These are phyloP conservation scores for Palythoa grandis DNA, from an alignment of 92 coral and sea anemone genomes.

Conservation along the genomic window DNA sequence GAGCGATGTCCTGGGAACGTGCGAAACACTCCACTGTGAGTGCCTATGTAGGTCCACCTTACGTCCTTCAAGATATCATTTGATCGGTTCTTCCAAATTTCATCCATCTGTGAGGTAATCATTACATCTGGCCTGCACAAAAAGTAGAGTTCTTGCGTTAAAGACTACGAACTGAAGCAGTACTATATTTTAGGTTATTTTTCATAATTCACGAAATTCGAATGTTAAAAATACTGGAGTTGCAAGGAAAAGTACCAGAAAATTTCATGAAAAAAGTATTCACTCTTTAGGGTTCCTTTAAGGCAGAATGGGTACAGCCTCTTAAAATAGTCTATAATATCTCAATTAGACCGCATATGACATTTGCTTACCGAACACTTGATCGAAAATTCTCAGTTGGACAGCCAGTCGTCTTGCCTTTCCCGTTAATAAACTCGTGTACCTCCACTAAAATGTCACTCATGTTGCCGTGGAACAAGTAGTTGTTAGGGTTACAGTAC, in stretches of 20 bases:
- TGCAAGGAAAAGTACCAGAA: too few relatives aligned
- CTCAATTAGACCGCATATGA: too few relatives aligned
- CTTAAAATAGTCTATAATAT: too few relatives aligned
- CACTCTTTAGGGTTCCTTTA: too few relatives aligned
- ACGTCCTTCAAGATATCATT: conserved; percentile 87
- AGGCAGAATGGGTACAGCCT: too few relatives aligned
- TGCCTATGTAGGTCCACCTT: conserved; percentile 95
- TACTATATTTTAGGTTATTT: too few relatives aligned
- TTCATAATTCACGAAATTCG: too few relatives aligned
- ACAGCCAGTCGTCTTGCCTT: conserved; percentile 71
- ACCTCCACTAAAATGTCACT: conserved; percentile 78
- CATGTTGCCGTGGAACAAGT: conserved; percentile 80
- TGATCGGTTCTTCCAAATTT: conserved; percentile 73
- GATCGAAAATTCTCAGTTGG: conserved; percentile 69
- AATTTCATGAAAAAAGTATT: too few relatives aligned
- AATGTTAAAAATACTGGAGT: too few relatives aligned
- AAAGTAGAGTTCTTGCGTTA: too few relatives aligned
- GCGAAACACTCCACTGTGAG: conserved; percentile 90
- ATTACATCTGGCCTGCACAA: conserved; percentile 88
- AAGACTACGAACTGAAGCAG: too few relatives aligned
- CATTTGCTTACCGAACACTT: conserved; percentile 78
- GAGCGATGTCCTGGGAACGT: conserved; percentile 96
- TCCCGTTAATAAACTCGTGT: conserved; percentile 81
- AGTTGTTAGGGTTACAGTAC: conserved; percentile 89
- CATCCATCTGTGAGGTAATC: conserved; percentile 88